Percentiles rank a stretch among this genome's conserved stretches.
Evolutionary conservation across 2,888 invertebrate genomes (phyloP).

Genomic region (Podabrus alpinus): DNA sequence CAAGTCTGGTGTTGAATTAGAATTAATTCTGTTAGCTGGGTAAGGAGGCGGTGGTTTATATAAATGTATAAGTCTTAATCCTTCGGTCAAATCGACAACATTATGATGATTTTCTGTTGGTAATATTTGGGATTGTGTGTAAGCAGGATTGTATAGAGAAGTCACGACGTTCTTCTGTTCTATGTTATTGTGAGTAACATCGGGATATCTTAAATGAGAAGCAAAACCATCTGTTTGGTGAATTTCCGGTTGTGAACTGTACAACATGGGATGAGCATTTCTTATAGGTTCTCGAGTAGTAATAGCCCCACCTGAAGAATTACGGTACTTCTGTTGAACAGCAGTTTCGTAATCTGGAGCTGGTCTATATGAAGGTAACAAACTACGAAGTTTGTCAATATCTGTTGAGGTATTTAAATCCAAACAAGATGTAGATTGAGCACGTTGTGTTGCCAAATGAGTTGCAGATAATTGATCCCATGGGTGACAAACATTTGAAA

Average conservation of each 20-base stretch:
- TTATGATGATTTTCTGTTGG: conserved; percentile 38
- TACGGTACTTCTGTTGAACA: conserved; percentile 80
- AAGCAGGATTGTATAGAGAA: conserved; percentile 36
- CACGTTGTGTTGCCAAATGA: conserved; percentile 58
- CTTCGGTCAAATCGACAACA: conserved; percentile 55
- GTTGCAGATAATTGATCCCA: conserved; percentile 53
- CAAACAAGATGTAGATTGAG: conserved; percentile 69
- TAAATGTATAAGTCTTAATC: conserved; percentile 66
- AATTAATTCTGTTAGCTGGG: conserved; percentile 75
- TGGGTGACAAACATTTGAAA: conserved; percentile 45
- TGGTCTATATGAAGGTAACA: conserved; percentile 83
- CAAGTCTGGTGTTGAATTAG: conserved; percentile 83
- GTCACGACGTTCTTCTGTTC: conserved; percentile 45
- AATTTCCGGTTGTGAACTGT: conserved; percentile 78
- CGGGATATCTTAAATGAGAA: conserved; percentile 62
- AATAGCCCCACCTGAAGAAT: conserved; percentile 58
- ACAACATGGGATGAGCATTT: conserved; percentile 54
- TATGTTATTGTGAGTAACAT: conserved; percentile 64
- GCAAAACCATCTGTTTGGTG: conserved; percentile 59
- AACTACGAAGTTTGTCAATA: conserved; percentile 66
- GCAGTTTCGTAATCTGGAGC: conserved; percentile 96
- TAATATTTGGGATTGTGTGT: conserved; percentile 44
- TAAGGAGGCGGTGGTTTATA: conserved; percentile 88
- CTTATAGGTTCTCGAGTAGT: conserved; percentile 40
- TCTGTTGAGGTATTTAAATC: conserved; percentile 61